Conservation (phyloP, 1,140 invertebrate genomes). For the Triops cancriformis region DNA sequence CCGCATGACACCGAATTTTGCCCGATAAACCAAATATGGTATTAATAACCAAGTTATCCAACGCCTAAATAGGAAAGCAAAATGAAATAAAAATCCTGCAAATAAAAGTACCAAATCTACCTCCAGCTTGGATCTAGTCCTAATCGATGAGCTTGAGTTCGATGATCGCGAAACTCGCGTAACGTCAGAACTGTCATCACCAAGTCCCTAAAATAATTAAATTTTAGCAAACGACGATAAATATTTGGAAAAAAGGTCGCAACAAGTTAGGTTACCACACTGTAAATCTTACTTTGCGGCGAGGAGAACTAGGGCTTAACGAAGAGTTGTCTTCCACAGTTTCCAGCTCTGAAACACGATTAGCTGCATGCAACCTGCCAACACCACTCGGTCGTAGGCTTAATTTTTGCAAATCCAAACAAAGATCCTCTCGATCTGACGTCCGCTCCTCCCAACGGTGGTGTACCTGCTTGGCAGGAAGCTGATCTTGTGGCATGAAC, state of each 20-base stretch:
- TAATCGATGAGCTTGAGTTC: slow-evolving; percentile 25
- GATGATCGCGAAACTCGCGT: slow-evolving; percentile 22
- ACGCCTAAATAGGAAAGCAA: slow-evolving; percentile 34
- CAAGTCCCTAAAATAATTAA: background rate
- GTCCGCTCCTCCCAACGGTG: slow-evolving; percentile 15
- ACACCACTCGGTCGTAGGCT: background rate
- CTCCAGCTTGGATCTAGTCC: slow-evolving; percentile 32
- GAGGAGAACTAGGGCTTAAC: slow-evolving; percentile 22
- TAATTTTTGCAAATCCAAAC: background rate
- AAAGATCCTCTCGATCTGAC: slow-evolving; percentile 17
- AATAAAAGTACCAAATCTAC: slow-evolving; percentile 21
- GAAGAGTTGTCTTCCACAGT: slow-evolving; percentile 19
- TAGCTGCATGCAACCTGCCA: slow-evolving; percentile 14
- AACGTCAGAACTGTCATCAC: slow-evolving; percentile 28
- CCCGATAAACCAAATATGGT: slow-evolving; percentile 50
- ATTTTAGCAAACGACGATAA: too few species aligned
- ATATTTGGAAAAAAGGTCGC: background rate
- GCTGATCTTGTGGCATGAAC: background rate
- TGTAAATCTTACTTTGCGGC: slow-evolving; percentile 22
- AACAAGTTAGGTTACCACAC: background rate
- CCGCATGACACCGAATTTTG: slow-evolving; percentile 46
- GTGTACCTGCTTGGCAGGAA: background rate
- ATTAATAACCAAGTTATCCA: slow-evolving; percentile 50
- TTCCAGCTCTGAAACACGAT: background rate
- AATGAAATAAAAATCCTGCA: background rate